Evolutionary conservation across 2,888 invertebrate genomes (phyloP).

Genomic region (Perdita meconis): DNA sequence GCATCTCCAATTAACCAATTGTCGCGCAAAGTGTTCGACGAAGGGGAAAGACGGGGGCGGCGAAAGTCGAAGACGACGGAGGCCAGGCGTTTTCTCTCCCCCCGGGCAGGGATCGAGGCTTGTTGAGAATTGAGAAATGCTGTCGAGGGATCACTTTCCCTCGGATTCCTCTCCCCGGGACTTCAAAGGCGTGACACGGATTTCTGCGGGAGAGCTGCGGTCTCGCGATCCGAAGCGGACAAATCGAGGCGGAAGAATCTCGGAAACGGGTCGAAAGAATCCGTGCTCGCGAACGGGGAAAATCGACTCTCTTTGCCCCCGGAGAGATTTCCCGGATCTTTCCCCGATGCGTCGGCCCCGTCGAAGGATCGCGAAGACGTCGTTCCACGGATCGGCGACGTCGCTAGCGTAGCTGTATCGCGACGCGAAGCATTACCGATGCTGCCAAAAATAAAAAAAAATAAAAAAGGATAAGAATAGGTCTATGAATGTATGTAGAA

Average conservation of each 20-base stretch:
- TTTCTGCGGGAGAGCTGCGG: not conserved
- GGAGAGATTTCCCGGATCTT: not conserved
- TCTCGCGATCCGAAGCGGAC: not conserved
- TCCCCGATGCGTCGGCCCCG: not conserved
- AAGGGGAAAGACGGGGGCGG: not conserved
- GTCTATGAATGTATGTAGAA: slow-evolving; percentile 52
- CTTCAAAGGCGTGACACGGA: slow-evolving; percentile 4
- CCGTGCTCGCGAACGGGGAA: not conserved
- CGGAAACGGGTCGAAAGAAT: not conserved
- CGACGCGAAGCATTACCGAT: slow-evolving; percentile 36
- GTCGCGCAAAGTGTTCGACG: not conserved
- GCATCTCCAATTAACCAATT: not conserved
- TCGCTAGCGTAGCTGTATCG: slow-evolving; percentile 8
- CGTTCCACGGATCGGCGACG: no score
- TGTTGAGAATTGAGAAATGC: slow-evolving; percentile 19
- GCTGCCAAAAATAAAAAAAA: no score
- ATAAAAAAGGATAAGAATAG: slow-evolving; percentile 19
- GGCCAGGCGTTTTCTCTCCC: not conserved
- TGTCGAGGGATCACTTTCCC: slow-evolving; percentile 11
- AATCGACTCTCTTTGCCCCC: not conserved
- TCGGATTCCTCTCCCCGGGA: slow-evolving; percentile 31
- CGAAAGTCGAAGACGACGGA: no score
- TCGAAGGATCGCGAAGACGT: no score
- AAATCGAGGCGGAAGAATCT: no score
- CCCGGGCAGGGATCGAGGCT: slow-evolving; percentile 1